A percentile compares a stretch with the other conserved stretches of the same genome.
Evolutionary conservation across 2,113 vertebrate genomes (phyloP).

Genomic region (Zosterops pallidus): DNA sequence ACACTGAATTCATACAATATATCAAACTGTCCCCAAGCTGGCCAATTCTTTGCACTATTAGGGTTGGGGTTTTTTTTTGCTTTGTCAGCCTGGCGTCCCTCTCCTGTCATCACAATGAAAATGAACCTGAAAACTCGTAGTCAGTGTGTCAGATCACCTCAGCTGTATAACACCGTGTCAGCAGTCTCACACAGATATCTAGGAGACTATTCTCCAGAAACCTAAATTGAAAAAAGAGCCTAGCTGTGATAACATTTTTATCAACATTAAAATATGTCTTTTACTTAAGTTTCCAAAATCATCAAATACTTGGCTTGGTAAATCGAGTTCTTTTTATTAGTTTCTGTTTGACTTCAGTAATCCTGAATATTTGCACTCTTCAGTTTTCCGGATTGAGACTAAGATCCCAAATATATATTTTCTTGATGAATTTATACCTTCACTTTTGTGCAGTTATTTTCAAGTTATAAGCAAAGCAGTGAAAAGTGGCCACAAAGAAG

Average conservation of each 20-base stretch:
- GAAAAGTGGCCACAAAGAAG: neutral
- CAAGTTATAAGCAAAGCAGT: neutral
- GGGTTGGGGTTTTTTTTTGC: neutral
- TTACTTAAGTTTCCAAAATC: neutral
- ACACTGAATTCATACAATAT: neutral
- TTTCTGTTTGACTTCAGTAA: neutral
- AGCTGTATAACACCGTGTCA: neutral
- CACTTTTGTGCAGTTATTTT: neutral
- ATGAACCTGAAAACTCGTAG: neutral
- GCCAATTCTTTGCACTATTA: neutral
- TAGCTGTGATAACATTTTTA: neutral
- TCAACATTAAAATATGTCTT: neutral
- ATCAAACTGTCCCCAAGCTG: neutral
- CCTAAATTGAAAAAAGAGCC: neutral
- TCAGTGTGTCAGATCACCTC: neutral
- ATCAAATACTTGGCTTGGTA: neutral
- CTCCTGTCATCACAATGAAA: neutral
- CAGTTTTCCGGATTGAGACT: neutral
- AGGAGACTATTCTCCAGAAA: neutral
- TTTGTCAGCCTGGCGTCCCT: neutral
- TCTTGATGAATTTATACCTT: neutral
- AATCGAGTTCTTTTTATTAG: neutral
- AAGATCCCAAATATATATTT: neutral
- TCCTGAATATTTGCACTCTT: neutral
- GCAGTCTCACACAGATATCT: neutral